Evolutionary conservation across 2,113 vertebrate genomes (phyloP), one percentile per base, ranked within the genome.

Genomic region (Triplophysa rosa): DNA sequence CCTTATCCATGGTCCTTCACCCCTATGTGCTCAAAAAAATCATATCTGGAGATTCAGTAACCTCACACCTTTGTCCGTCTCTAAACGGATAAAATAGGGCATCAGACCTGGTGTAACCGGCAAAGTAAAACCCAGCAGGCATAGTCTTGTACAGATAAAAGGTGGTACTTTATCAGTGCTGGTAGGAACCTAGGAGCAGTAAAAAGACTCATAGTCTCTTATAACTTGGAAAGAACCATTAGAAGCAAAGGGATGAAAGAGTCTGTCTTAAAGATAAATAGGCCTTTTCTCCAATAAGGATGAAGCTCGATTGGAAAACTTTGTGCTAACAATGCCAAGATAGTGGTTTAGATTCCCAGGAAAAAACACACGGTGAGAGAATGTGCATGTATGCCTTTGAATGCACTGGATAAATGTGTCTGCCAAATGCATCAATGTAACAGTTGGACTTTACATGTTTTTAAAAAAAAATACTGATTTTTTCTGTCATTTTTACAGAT

Each of bases 71-170:
- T n/a, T n/a, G n/a, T n/a, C n/a, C 42, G 13, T 23, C 47, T 49
- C 47, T 49, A 47, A 47, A 47, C 26, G 26, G 2, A 29, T 29
- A 12, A 9, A 47, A 16, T 24, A 2, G 21, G 21, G 2, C 21
- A 29, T 9, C 13, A 17, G 42, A 47, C 16, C 49, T 52, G 13
- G 49, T 52, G 14, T 16, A 17, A 16, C 67, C 29, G 45, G 23
- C 13, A 4, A 52, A 52, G 45, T 23, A 49, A 5, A 68, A 47
- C 13, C 23, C 45, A 69, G 67, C 14, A 29, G 42, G 21, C 42
- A 69, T 24, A 49, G 67, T 26, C 45, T 52, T 69, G 67, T 24
- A 24, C 42, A 52, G 45, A 69, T 69, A 68, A 68, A 68, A 14
- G 40, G 10, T 21, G n/a, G 23, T 49, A 8, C 14, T 69, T 69